These are phyloP conservation scores for Epinephelus moara DNA, from an alignment of 2,113 vertebrate genomes.

Conservation along the genomic window DNA sequence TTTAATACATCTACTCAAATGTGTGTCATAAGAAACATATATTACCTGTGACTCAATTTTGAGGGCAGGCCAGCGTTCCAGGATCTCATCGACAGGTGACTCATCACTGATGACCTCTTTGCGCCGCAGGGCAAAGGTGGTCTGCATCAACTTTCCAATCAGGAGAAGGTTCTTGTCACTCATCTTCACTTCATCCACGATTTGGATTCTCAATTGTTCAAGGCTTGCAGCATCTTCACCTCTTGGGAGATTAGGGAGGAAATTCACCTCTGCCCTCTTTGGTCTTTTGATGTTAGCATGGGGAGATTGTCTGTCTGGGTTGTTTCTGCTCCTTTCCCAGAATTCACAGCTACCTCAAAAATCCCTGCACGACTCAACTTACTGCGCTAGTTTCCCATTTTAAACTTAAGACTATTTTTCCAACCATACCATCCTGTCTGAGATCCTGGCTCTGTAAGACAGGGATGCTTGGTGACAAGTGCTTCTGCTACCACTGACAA, in stretches of 20 bases:
- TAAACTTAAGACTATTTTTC: conserved; percentile 37
- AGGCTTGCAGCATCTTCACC: conserved; percentile 39
- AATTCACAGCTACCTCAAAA: conserved; percentile 46
- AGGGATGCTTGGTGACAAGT: conserved; percentile 40
- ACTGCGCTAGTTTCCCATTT: conserved; percentile 42
- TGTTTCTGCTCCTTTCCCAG: conserved; percentile 47
- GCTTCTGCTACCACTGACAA: conserved; percentile 24
- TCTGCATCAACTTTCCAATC: conserved; percentile 44
- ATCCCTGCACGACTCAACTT: conserved; percentile 31
- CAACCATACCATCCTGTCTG: conserved; percentile 46
- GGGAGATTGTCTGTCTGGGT: conserved; percentile 38
- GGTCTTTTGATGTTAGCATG: conserved; percentile 47
- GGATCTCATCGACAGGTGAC: conserved; percentile 22
- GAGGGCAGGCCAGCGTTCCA: conserved; percentile 52
- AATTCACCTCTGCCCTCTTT: conserved; percentile 49
- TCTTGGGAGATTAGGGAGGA: conserved; percentile 49
- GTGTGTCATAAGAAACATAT: not conserved
- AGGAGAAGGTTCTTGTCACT: conserved; percentile 10
- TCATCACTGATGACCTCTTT: conserved; percentile 35
- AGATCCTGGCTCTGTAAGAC: conserved; percentile 47
- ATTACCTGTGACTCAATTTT: conserved; percentile 48
- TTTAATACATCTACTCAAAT: not conserved
- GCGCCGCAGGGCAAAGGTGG: conserved; percentile 34
- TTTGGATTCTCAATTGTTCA: conserved; percentile 23
- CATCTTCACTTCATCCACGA: conserved; percentile 31